A percentile compares a stretch with the other conserved stretches of the same genome.
Conservation (phyloP, 2,113 vertebrate genomes). For the Caloenas nicobarica region DNA sequence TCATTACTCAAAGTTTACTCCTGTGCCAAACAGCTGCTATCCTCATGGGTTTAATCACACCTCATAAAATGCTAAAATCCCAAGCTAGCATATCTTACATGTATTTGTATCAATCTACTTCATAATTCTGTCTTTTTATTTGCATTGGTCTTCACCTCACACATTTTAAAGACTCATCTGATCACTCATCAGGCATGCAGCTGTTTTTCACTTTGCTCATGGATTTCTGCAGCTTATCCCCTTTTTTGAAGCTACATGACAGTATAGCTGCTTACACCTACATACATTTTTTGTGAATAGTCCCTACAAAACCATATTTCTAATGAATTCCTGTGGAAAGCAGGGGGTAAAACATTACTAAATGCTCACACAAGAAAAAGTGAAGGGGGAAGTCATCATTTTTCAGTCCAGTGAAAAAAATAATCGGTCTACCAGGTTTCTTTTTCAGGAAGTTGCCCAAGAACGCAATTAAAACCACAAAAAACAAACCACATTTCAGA, state of each 20-base stretch:
- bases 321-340: not conserved
- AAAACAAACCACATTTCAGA: not conserved
- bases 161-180: not conserved
- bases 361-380: not conserved
- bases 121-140: not conserved
- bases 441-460: conserved; percentile 40
- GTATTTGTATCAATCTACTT: not conserved
- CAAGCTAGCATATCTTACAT: not conserved
- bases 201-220: not conserved
- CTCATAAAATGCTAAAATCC: not conserved
- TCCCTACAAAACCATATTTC: not conserved
- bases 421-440: not conserved
- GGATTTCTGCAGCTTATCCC: not conserved
- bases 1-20: not conserved
- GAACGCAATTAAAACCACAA: conserved; percentile 18
- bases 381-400: not conserved
- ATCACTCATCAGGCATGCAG: not conserved
- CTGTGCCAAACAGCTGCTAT: not conserved
- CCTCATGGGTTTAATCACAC: not conserved
- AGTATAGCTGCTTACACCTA: conserved; percentile 2
- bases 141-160: not conserved
- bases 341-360: not conserved
- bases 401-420: not conserved
- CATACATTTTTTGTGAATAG: fast-evolving
- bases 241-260: fast-evolving